These are phyloP conservation scores for Cheilosia soror DNA, from an alignment of 2,888 invertebrate species.

Conservation along the genomic window DNA sequence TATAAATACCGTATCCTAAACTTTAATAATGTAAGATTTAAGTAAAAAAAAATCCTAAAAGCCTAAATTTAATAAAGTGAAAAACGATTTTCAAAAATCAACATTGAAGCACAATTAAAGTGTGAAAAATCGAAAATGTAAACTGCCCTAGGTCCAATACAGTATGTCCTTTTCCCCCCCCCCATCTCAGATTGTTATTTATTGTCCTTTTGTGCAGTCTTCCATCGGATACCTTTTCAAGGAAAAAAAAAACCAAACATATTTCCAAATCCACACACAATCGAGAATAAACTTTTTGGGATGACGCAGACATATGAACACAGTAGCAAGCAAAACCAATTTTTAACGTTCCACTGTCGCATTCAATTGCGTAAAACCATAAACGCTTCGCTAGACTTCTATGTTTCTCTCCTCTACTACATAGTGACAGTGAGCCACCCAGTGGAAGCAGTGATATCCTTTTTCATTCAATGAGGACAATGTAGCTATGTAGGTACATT, in stretches of 20 bases:
- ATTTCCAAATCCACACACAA: constrained; percentile 1
- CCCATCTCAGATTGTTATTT: constrained; percentile 54
- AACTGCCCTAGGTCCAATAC: neutral
- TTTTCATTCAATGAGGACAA: constrained; percentile 31
- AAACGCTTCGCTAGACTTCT: constrained; percentile 60
- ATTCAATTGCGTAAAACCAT: constrained; percentile 72
- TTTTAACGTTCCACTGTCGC: constrained; percentile 63
- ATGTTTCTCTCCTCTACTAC: constrained; percentile 7
- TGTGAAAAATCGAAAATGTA: constrained; percentile 66
- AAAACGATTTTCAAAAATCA: constrained; percentile 16
- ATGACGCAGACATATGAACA: constrained; percentile 1
- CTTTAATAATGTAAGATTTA: too few species aligned
- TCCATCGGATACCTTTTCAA: constrained; percentile 26
- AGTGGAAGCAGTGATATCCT: constrained; percentile 41
- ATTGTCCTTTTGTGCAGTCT: constrained; percentile 54
- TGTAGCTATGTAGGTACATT: constrained; percentile 12
- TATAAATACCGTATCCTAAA: too few species aligned
- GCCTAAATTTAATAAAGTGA: constrained; percentile 6
- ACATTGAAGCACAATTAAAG: constrained; percentile 46
- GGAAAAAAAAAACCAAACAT: constrained; percentile 4
- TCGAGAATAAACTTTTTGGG: constrained; percentile 1
- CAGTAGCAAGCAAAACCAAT: constrained; percentile 39
- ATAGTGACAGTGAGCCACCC: neutral
- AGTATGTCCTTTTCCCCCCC: constrained; percentile 4
- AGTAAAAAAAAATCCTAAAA: neutral